Evolutionary conservation across 2,113 vertebrate species (phyloP), one percentile per base, ranked within the genome.

Genomic region (Pelecanoides urinatrix): DNA sequence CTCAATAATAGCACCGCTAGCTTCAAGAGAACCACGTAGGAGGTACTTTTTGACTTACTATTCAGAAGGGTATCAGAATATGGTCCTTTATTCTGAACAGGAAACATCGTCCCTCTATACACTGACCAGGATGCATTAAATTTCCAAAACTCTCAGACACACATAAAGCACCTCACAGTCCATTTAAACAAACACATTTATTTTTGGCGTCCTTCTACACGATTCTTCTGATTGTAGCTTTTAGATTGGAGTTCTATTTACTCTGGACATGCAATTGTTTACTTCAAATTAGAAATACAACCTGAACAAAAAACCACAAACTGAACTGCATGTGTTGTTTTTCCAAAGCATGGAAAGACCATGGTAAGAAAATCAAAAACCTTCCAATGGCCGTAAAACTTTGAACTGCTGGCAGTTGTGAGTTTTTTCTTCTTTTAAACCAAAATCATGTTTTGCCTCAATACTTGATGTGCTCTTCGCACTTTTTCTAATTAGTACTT

Each of bases 401-500:
- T 92, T 88, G 76, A 96, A 95, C 73, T 42, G 55, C 73, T 63
- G 67, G 29, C 36, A 92, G 66, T 53, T 73, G 2, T 13, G 42
- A 76, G 5, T 18, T 77, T 78, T 79, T 90, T 59, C 53, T 45
- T 93, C 65, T 74, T 90, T 62, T 79, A 74, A 94, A 82, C 23
- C 44, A 78, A 87, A 89, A 72, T 45, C 22, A 15, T 75, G 52
- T 78, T 94, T 90, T 25, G 22, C 92, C 83, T 89, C 86, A 86
- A 89, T 88, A 95, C 68, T 94, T 84, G 61, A 81, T 61, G 66
- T 36, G 70, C 80, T 95, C 88, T 87, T 92, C 88, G 90, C 59
- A 50, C 70, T 95, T 92, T 80, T 72, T 75, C 88, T 94, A 93
- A 94, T 96, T 95, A 97, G 66, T 78, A 77, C 91, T 96, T 94